phyloP scores from a whole-genome alignment of 2,888 invertebrate genomes.

The Icerya purchasi region DNA sequence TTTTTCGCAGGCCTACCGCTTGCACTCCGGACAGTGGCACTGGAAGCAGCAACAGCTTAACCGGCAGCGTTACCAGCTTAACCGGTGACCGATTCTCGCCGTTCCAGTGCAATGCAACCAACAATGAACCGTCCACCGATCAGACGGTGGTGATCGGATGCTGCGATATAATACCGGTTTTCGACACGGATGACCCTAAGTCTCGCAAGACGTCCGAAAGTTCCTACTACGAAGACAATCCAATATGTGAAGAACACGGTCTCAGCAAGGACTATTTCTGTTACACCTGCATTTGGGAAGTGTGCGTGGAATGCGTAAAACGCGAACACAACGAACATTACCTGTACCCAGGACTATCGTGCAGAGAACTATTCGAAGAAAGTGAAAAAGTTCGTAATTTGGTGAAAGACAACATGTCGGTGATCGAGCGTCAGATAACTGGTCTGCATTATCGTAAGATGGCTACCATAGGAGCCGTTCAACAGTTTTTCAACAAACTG shows the following conservation, averaged over 20 bases:
- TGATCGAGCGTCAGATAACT: constrained; percentile 5
- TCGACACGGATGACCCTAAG: not conserved
- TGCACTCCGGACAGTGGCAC: not conserved
- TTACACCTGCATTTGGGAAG: constrained; percentile 4
- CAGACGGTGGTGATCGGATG: constrained; percentile 4
- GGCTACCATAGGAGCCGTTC: not conserved
- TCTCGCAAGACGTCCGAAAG: constrained; percentile 8
- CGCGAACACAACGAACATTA: constrained; percentile 6
- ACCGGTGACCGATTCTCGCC: not conserved
- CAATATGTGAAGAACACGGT: constrained; percentile 7
- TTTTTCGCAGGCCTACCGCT: not conserved
- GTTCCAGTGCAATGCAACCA: not conserved
- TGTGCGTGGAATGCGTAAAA: constrained; percentile 7
- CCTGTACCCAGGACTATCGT: constrained; percentile 2
- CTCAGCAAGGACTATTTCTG: constrained; percentile 9
- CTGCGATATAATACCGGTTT: not conserved
- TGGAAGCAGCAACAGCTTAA: not conserved
- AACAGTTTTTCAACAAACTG: constrained; percentile 3
- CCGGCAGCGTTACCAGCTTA: not conserved
- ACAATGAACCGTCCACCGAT: not conserved
- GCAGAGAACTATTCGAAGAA: constrained; percentile 6
- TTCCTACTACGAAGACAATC: constrained; percentile 4
- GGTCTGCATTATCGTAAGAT: constrained; percentile 1
- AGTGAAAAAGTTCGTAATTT: not conserved
- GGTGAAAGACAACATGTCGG: not conserved